A percentile compares a stretch with the other conserved stretches of the same genome.
These are phyloP conservation scores for Brachyhypopomus gauderio DNA, from an alignment of 2,113 vertebrate species.

Conservation along the genomic window DNA sequence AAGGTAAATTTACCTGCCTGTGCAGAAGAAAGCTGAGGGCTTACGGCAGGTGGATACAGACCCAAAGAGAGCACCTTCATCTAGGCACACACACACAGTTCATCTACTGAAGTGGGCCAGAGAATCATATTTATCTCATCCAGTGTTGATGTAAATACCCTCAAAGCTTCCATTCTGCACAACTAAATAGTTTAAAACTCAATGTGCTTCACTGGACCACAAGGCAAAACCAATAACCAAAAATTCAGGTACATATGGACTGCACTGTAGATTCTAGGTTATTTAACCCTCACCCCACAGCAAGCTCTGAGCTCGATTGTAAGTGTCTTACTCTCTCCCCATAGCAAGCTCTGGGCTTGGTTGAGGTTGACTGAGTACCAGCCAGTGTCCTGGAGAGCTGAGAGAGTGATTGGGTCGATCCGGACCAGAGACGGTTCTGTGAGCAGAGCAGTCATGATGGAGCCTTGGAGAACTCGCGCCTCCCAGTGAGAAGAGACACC, in stretches of 20 bases:
- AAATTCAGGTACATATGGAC: too few species aligned
- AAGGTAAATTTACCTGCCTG: conserved; percentile 67
- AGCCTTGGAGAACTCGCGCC: conserved; percentile 76
- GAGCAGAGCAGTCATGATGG: conserved; percentile 76
- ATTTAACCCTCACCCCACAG: conserved; percentile 69
- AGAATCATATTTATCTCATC: too few species aligned
- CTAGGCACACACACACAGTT: conserved; percentile 62
- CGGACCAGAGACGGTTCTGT: conserved; percentile 61
- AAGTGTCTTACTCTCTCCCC: conserved; percentile 75
- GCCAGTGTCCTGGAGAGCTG: conserved; percentile 81
- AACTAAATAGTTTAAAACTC: too few species aligned
- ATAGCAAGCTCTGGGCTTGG: conserved; percentile 73
- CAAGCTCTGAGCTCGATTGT: conserved; percentile 44
- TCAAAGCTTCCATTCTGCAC: too few species aligned
- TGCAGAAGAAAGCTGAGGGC: conserved; percentile 80
- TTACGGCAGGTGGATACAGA: conserved; percentile 71
- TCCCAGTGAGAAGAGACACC: conserved; percentile 85
- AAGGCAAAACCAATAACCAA: too few species aligned
- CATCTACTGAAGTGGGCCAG: too few species aligned
- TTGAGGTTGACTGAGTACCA: conserved; percentile 81
- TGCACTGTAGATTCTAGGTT: too few species aligned
- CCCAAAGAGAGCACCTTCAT: conserved; percentile 78
- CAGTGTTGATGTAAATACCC: too few species aligned
- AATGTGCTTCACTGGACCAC: too few species aligned
- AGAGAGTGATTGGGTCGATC: conserved; percentile 79